phyloP scores from a whole-genome alignment of 2,113 vertebrate genomes.

The Alligator mississippiensis region DNA sequence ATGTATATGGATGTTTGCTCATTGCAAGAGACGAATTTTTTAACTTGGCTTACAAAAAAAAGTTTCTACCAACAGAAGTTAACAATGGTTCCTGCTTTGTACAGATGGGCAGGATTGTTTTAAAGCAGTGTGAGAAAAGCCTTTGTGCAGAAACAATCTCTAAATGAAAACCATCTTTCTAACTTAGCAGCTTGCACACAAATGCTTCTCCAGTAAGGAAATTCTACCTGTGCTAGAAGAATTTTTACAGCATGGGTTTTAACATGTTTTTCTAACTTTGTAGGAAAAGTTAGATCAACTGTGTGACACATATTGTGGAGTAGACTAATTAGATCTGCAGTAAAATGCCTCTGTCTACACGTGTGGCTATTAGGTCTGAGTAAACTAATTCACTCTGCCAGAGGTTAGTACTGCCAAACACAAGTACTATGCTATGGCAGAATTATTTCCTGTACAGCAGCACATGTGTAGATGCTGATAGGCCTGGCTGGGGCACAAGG shows the following conservation, averaged over 20 bases:
- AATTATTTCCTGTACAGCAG: too few species aligned
- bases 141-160: constrained; percentile 39
- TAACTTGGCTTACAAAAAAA: constrained; percentile 27
- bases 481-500: too few species aligned
- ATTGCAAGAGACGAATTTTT: neutral
- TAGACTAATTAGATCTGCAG: too few species aligned
- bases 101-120: constrained; percentile 8
- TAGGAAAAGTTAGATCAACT: neutral
- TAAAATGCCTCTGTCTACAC: too few species aligned
- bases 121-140: constrained; percentile 30
- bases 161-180: constrained; percentile 31
- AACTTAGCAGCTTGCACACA: constrained; percentile 16
- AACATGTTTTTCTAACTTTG: neutral
- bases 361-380: too few species aligned
- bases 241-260: neutral
- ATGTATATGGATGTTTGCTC: neutral
- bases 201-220: constrained; percentile 1
- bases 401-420: too few species aligned
- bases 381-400: too few species aligned
- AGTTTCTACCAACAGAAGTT: constrained; percentile 20
- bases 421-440: too few species aligned
- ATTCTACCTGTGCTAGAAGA: constrained; percentile 19
- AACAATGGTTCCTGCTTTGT: neutral
- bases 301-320: too few species aligned
- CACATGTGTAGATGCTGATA: too few species aligned